These are phyloP conservation scores for Limnephilus lunatus DNA, from an alignment of 2,888 invertebrate genomes.

Conservation along the genomic window DNA sequence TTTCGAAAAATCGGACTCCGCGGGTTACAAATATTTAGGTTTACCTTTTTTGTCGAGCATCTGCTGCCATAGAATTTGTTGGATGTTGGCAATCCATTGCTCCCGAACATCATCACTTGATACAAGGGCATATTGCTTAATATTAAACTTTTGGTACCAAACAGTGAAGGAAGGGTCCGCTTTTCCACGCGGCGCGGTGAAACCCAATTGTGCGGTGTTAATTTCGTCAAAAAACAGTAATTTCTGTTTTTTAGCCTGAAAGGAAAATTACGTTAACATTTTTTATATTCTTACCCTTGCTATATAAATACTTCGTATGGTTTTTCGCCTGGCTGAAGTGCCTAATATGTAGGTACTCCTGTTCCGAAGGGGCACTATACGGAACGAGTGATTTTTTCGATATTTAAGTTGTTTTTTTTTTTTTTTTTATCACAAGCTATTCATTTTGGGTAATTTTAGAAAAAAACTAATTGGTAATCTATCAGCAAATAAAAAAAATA, in stretches of 20 bases:
- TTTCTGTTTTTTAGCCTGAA: neutral
- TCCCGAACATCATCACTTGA: neutral
- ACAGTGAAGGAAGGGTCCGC: neutral
- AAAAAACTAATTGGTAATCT: too few relatives aligned
- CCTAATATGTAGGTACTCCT: too few relatives aligned
- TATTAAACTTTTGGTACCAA: neutral
- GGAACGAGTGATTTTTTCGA: too few relatives aligned
- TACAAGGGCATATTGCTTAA: neutral
- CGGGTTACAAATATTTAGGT: too few relatives aligned
- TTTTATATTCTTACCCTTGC: neutral
- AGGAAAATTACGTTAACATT: neutral
- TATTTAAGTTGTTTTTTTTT: too few relatives aligned
- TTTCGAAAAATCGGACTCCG: too few relatives aligned
- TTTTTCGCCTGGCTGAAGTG: neutral
- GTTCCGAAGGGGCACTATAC: too few relatives aligned
- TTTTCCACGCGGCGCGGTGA: neutral
- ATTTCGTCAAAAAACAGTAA: neutral
- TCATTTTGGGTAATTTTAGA: too few relatives aligned
- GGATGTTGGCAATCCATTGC: neutral
- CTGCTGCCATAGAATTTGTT: slow-evolving; percentile 2
- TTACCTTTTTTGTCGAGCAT: neutral
- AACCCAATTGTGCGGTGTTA: neutral
- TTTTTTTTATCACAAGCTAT: too few relatives aligned
- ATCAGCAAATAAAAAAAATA: too few relatives aligned
- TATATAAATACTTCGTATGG: too few relatives aligned